phyloP scores from a whole-genome alignment of 2,797 vertebrate species.

The Perodicticus potto region DNA sequence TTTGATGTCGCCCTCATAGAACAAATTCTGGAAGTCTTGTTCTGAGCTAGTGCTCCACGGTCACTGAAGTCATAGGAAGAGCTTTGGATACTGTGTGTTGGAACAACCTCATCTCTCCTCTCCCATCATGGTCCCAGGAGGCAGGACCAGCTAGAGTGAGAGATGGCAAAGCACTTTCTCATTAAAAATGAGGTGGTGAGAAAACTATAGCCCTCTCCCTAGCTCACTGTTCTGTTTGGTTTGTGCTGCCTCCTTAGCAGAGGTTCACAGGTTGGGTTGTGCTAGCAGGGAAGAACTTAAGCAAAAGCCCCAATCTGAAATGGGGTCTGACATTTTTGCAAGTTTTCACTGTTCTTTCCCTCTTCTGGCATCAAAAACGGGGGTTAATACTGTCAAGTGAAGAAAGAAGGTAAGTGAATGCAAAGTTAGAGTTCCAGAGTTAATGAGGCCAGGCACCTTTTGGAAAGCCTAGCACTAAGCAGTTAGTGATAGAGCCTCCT shows the following conservation, averaged over 20 bases:
- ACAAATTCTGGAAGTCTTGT: background rate
- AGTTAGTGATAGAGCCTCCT: background rate
- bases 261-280: background rate
- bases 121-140: rapidly evolving
- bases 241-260: background rate
- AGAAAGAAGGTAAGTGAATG: background rate
- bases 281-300: background rate
- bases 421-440: background rate
- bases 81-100: background rate
- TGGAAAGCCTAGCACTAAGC: background rate
- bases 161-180: too few relatives aligned
- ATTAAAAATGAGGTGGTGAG: rapidly evolving
- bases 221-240: background rate
- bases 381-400: background rate
- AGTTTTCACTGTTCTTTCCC: background rate
- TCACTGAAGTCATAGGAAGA: background rate
- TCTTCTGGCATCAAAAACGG: background rate
- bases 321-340: background rate
- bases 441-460: too few relatives aligned
- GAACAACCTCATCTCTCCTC: background rate
- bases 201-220: background rate
- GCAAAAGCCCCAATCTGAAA: background rate
- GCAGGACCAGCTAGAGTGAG: background rate
- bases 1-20: rapidly evolving
- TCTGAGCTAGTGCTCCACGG: background rate